Evolutionary conservation across 2,113 vertebrate species (phyloP).

Genomic region (Notiomystis cincta): DNA sequence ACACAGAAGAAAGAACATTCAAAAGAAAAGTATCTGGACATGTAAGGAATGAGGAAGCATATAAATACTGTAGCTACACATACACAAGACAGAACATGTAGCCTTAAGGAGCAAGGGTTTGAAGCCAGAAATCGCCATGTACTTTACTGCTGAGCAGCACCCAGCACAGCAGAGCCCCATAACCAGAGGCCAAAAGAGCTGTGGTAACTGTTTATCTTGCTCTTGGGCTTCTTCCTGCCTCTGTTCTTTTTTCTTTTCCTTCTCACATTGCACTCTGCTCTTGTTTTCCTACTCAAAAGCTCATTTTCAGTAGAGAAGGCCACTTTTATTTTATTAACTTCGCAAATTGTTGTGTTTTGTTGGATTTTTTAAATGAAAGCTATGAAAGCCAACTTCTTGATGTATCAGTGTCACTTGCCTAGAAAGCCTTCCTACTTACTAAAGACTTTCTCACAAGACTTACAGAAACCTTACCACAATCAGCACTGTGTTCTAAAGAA

Average conservation of each 20-base stretch:
- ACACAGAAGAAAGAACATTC: neutral
- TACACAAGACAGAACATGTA: neutral
- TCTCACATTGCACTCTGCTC: neutral
- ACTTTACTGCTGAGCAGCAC: neutral
- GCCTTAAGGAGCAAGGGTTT: neutral
- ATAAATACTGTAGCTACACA: neutral
- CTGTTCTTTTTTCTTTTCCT: neutral
- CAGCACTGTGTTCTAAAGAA: neutral
- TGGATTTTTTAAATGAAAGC: neutral
- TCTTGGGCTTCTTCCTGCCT: neutral
- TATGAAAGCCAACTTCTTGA: neutral
- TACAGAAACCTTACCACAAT: neutral
- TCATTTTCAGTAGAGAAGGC: neutral
- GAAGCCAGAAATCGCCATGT: neutral
- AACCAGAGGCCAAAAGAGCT: neutral
- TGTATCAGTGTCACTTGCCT: neutral
- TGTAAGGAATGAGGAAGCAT: neutral
- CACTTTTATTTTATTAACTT: neutral
- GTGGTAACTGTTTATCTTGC: neutral
- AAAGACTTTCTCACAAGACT: neutral
- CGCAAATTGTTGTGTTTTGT: neutral
- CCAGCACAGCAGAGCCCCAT: neutral
- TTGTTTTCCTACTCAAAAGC: neutral
- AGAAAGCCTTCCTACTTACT: neutral
- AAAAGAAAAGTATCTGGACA: neutral